phyloP scores from a whole-genome alignment of 2,888 invertebrate genomes.

The Drosophila fungiperda region DNA sequence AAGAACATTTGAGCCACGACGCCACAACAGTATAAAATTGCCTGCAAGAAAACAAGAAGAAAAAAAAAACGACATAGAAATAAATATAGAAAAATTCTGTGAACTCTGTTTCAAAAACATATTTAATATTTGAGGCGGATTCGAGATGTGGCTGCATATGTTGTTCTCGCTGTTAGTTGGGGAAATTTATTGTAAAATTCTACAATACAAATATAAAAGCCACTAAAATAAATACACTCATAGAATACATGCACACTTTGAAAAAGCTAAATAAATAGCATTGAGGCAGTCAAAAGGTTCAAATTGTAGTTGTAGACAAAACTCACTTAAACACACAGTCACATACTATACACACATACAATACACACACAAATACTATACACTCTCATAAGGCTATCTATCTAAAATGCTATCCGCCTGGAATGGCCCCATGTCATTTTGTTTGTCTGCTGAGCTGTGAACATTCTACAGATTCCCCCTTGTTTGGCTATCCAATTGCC shows the following conservation, averaged over 20 bases:
- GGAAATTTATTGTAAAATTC: slow-evolving; percentile 71
- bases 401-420: slow-evolving; percentile 45
- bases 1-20: slow-evolving; percentile 89
- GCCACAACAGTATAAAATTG: slow-evolving; percentile 89
- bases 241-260: slow-evolving; percentile 41
- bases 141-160: slow-evolving; percentile 23
- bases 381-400: slow-evolving; percentile 37
- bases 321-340: not conserved
- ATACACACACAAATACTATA: slow-evolving; percentile 12
- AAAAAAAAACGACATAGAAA: not conserved
- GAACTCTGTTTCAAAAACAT: slow-evolving; percentile 10
- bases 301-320: slow-evolving; percentile 39
- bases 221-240: slow-evolving; percentile 24
- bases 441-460: slow-evolving; percentile 62
- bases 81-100: not conserved
- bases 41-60: slow-evolving; percentile 84
- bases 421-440: slow-evolving; percentile 27
- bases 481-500: slow-evolving; percentile 69
- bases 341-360: slow-evolving; percentile 11
- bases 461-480: slow-evolving; percentile 60
- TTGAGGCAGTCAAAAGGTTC: slow-evolving; percentile 20
- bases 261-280: slow-evolving; percentile 49
- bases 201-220: slow-evolving; percentile 67
- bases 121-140: slow-evolving; percentile 32
- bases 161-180: slow-evolving; percentile 45